Evolutionary conservation across 2,888 invertebrate genomes (phyloP), one percentile per base, ranked within the genome.

Genomic region (Callimorpha dominula): DNA sequence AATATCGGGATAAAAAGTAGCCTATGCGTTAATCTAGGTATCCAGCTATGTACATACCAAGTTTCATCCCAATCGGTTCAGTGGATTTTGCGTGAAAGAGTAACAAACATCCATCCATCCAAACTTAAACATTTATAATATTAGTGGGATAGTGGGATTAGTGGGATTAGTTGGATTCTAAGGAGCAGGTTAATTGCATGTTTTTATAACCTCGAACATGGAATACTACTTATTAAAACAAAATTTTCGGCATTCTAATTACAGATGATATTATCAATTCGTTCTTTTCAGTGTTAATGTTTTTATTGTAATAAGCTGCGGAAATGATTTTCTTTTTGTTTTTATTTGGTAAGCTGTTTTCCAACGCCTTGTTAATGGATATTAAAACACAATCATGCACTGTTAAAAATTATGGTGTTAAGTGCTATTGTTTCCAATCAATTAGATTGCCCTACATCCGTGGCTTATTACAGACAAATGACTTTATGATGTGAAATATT

Each of bases 401-500:
- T 54, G n/a, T 54, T 54, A 54, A 2, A 31, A 5, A 62, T 20
- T 20, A 65, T 49, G 4, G n/a, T 20, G 20, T 20, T n/a, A 12
- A 15, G 43, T 31, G 7, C 11, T 43, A n/a, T 8, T 64, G n/a
- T n/a, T 43, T 49, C 15, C 5, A 42, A 50, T 31, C 0, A 40
- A 52, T 50, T 57, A 57, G 17, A 67, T 67, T 50, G 43, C 12
- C 17, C 7, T 5, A 42, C 11, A 57, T 15, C 57, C 11, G 4
- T 62, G 14, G 8, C 15, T n/a, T 40, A 50, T 40, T 52, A 20
- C 6, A 4, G 20, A n/a, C 40, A 64, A 70, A 70, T 64, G 15
- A 62, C 46, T 64, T 52, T 50, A 64, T 54, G 43, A 65, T 70
- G 65, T 65, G 15, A 70, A 54, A 20, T 70, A 17, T 54, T 65